phyloP scores from a whole-genome alignment of 2,113 vertebrate genomes.

The Ibidorhyncha struthersii region DNA sequence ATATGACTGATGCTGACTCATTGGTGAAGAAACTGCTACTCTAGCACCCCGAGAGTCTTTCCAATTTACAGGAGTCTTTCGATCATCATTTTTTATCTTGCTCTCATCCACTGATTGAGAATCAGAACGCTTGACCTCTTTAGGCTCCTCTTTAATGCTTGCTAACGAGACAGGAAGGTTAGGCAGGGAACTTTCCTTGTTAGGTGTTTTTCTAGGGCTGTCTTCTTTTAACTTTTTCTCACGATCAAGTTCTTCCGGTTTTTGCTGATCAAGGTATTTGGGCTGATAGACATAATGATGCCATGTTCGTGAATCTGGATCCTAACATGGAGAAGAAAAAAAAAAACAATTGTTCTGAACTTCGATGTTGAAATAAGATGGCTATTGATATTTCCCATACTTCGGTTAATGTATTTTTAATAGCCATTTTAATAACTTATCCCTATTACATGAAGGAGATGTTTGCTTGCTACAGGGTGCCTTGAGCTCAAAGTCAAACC shows the following conservation, averaged over 20 bases:
- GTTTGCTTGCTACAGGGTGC: neutral
- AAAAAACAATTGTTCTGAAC: slow-evolving; percentile 4
- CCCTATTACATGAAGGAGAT: neutral
- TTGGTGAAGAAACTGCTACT: slow-evolving; percentile 88
- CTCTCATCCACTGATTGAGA: slow-evolving; percentile 81
- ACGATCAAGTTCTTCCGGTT: slow-evolving; percentile 83
- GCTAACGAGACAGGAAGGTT: slow-evolving; percentile 80
- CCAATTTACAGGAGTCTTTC: slow-evolving; percentile 85
- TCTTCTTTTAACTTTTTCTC: slow-evolving; percentile 89
- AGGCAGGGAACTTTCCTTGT: slow-evolving; percentile 80
- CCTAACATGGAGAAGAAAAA: slow-evolving; percentile 72
- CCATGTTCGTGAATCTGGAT: slow-evolving; percentile 92
- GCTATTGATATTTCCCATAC: neutral
- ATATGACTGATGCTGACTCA: slow-evolving; percentile 94
- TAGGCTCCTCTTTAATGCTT: slow-evolving; percentile 86
- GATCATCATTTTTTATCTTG: slow-evolving; percentile 83
- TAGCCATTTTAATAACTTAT: slow-evolving; percentile 9
- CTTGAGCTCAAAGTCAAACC: slow-evolving; percentile 20
- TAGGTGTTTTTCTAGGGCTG: slow-evolving; percentile 87
- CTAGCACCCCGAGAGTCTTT: slow-evolving; percentile 88
- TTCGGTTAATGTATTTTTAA: slow-evolving; percentile 1
- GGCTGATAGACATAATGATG: slow-evolving; percentile 90
- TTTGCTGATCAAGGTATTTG: slow-evolving; percentile 92
- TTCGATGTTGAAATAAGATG: neutral
- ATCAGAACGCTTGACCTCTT: slow-evolving; percentile 85